Base-by-base conservation (phyloP, 2,888 invertebrate genomes). In the Chrysina gloriosa region DNA sequence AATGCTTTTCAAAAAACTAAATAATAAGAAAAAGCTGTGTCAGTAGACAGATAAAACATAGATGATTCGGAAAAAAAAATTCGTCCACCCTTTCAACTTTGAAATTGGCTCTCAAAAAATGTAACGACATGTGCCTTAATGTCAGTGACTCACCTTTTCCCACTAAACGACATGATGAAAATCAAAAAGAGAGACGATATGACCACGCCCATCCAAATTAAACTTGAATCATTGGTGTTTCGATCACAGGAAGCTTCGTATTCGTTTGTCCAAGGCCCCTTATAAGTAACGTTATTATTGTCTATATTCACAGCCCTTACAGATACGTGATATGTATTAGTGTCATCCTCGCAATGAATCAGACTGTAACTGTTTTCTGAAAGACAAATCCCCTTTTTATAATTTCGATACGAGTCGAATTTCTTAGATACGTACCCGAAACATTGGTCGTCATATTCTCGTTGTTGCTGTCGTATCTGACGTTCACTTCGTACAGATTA, bases 201-300 rank as follows among this genome's bases (percentile, higher is more conserved):
- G n/a, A 23, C 39, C 2, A 63, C 31, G 5, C 19, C n/a, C 21
- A 67, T 63, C 9, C 25, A 36, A 19, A 63, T 11, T 9, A 23
- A 58, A 56, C 39, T 39, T 2, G 56, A 19, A 7, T 70, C 39
- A 47, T 67, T 63, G 16, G 68, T 19, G 3, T 39, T 25, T 9
- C 14, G 23, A 14, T 58, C 70, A 68, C 82, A 81, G 36, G 76
- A 76, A 31, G 74, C 74, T 66, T 77, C 72, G 2, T 77, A 68
- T 68, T 75, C 75, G 7, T 77, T 74, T 69, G 82, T 83, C 83
- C 83, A 84, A 3, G 77, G 76, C n/a, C 83, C 83, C 14, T 71
- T 66, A 25, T 76, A 77, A 11, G 69, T 74, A 39, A 71, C 71
- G 16, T 71, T 74, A 16, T 29, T 52, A 47, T 75, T 73, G 21